Evolutionary conservation across 2,113 vertebrate genomes (phyloP), one percentile per base, ranked within the genome.

Genomic region (Columba livia): DNA sequence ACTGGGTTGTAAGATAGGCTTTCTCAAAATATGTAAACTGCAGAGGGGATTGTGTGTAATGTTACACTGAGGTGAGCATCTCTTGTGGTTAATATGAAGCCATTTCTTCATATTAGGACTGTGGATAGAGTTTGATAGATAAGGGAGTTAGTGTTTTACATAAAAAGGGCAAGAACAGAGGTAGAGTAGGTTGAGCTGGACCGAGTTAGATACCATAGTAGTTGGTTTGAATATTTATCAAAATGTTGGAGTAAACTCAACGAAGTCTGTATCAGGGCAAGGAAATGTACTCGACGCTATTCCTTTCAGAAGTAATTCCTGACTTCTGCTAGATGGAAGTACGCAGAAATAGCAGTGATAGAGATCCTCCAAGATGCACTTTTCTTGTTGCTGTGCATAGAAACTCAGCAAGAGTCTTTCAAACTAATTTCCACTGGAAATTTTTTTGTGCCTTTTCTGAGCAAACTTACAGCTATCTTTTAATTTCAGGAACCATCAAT

Each of bases 251-350:
- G 10, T 26, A 5, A 79, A 62, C 21, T 11, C 11, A 69, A 1
- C 5, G 16, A 75, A 81, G 11, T 40, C 32, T 86, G 5, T 38
- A 3, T 1, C 47, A 6, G 23, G 38, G 23, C 34, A 65, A 5
- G 8, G 10, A 60, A 69, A 56, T 10, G 10, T 54, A 44, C 7
- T 34, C 5, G 15, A 0, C 0, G 1, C 11, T 28, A 29, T 42
- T 62, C 16, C 40, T 79, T 92, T 50, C 34, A 32, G 10, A 60
- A 89, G 12, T 28, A 48, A 71, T 40, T 84, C 42, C 60, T 69
- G 31, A n/a, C 73, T 73, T 69, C 36, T 85, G 15, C 21, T 82
- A 50, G 66, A 69, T 72, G 19, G 73, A 47, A 77, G 36, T 62
- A 5, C 6, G 19, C 19, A 25, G 29, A n/a, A 94, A 40, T 57